A percentile compares a stretch with the other conserved stretches of the same genome.
Conservation (phyloP, 2,888 invertebrate species). For the Philhelius pedissequus region DNA sequence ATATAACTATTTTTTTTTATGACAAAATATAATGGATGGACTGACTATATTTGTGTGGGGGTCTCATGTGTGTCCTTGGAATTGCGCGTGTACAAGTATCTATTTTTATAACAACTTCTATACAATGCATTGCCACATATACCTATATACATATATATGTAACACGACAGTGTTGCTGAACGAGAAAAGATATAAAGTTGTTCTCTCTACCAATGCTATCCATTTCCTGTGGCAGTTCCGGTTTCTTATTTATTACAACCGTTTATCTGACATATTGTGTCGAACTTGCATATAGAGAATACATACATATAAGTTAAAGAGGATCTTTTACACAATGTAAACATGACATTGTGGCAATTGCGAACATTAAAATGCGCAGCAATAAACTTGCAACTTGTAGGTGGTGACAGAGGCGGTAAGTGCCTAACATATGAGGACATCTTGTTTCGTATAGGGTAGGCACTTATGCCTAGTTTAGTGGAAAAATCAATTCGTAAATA, state of each 20-base stretch:
- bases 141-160: neutral
- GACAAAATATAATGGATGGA: slow-evolving; percentile 64
- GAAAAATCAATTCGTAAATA: neutral
- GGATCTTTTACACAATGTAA: slow-evolving; percentile 55
- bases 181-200: neutral
- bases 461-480: neutral
- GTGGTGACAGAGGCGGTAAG: neutral
- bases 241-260: slow-evolving; percentile 61
- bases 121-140: neutral
- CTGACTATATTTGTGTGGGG: slow-evolving; percentile 18
- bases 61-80: slow-evolving; percentile 52
- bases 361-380: slow-evolving; percentile 23
- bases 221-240: slow-evolving; percentile 59
- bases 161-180: slow-evolving; percentile 10
- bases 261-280: slow-evolving; percentile 57
- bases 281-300: slow-evolving; percentile 24
- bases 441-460: neutral
- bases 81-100: neutral
- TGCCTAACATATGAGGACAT: neutral
- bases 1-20: slow-evolving; percentile 37
- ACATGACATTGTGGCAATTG: slow-evolving; percentile 66
- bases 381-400: slow-evolving; percentile 40
- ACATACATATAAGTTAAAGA: neutral
- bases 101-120: neutral
- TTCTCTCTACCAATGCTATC: slow-evolving; percentile 37